Evolutionary conservation across 1,140 invertebrate genomes (phyloP).

Genomic region (Brachionus rotundiformis): DNA sequence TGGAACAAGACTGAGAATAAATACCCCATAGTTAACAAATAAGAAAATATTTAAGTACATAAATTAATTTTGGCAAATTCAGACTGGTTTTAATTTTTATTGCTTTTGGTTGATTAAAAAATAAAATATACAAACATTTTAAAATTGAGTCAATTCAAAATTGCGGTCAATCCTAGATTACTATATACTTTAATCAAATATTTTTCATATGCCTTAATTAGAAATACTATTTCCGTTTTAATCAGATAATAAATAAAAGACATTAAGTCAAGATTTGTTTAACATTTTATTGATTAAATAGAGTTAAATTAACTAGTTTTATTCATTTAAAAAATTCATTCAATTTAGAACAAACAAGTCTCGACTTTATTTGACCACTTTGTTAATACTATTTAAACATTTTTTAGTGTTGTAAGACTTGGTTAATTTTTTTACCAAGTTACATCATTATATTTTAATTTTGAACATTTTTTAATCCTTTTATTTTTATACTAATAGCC

Average conservation of each 20-base stretch:
- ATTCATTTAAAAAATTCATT: neutral
- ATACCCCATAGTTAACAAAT: neutral
- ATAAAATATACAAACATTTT: neutral
- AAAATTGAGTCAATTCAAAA: neutral
- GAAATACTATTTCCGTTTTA: neutral
- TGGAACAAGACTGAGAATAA: neutral
- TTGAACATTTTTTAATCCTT: too few species aligned
- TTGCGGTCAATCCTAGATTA: conserved; percentile 6
- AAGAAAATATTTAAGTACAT: neutral
- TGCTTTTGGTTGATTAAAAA: neutral
- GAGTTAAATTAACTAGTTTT: neutral
- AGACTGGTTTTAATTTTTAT: neutral
- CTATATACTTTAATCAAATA: neutral
- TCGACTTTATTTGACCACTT: neutral
- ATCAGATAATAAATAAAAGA: conserved; percentile 6
- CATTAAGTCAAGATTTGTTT: conserved; percentile 4
- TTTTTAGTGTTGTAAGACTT: neutral
- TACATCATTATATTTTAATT: neutral
- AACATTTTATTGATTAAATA: conserved; percentile 4
- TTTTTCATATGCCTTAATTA: neutral
- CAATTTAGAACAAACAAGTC: neutral
- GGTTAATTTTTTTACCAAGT: too few species aligned
- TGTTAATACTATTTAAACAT: neutral
- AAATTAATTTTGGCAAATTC: neutral
- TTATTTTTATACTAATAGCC: too few species aligned